Evolutionary conservation across 2,113 vertebrate species (phyloP), one percentile per base, ranked within the genome.

Genomic region (Amblyopsis rosae): DNA sequence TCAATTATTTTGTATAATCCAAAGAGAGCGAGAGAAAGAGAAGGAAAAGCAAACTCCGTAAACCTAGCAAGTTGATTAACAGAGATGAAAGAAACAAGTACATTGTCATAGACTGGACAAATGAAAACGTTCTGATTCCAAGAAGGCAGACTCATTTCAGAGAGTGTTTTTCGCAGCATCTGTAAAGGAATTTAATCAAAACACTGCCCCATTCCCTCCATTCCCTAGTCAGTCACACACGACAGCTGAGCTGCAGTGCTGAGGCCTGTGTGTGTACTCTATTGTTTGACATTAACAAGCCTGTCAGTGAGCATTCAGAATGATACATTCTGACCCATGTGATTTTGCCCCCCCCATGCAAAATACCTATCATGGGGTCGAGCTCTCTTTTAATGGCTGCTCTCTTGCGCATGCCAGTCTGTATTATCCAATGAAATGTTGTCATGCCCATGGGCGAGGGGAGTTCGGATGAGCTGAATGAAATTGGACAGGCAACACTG

Each of bases 321-420:
- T 57, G n/a, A 54, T 54, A 7, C 15, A 8, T 10, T 57, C 1
- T 26, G 55, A 4, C 41, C 60, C 33, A 1, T 62, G 50, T 70
- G 19, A 67, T 17, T 72, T 8, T 67, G 76, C 67, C 64, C 46
- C 71, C 66, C 35, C 50, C 66, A 68, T 77, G 72, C 49, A 67
- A 75, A 87, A 76, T 62, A 76, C 65, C 64, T 67, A 55, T 41
- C 15, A 57, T 56, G 67, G 46, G 87, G 79, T 82, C 69, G 67
- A 55, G 69, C 73, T 75, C 69, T 75, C 69, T 70, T n/a, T 67
- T 87, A 81, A 87, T 83, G 76, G 72, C 58, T 69, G 77, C 73
- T 87, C 68, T 83, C 81, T 80, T 82, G 67, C 19, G 56, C 65
- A 82, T 85, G 85, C 81, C 82, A 79, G 70, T 83, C 65, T 65